Percentiles rank a stretch among this genome's conserved stretches.
Conservation (phyloP, 2,888 invertebrate genomes). For the Brachyopa scutellaris region DNA sequence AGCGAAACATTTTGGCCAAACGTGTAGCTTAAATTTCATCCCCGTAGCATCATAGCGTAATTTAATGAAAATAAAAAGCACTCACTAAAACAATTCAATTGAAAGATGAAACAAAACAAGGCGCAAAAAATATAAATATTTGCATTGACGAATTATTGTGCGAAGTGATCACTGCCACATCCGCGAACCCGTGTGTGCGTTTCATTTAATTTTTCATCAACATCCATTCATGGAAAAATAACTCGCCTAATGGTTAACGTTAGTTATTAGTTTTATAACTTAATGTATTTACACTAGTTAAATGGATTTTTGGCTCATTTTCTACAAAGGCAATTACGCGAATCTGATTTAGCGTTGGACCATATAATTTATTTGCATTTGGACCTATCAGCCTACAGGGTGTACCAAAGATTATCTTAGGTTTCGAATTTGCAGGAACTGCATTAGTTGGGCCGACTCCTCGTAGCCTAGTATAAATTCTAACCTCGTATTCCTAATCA, state of each 20-base stretch:
- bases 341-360: slow-evolving; percentile 20
- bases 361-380: slow-evolving; percentile 31
- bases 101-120: slow-evolving; percentile 33
- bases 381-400: neutral
- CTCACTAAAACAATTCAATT: slow-evolving; percentile 47
- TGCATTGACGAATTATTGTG: slow-evolving; percentile 44
- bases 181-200: slow-evolving; percentile 6
- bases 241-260: slow-evolving; percentile 56
- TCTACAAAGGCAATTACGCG: slow-evolving; percentile 13
- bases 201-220: slow-evolving; percentile 49
- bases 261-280: slow-evolving; percentile 66
- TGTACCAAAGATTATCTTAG: too few species aligned
- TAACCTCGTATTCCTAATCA: too few species aligned
- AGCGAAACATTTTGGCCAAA: slow-evolving; percentile 33
- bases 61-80: slow-evolving; percentile 30
- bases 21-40: slow-evolving; percentile 27
- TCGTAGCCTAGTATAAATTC: too few species aligned
- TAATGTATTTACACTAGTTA: slow-evolving; percentile 46
- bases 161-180: slow-evolving; percentile 41
- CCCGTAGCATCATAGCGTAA: slow-evolving; percentile 8
- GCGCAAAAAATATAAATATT: slow-evolving; percentile 46
- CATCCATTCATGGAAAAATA: slow-evolving; percentile 44
- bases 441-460: too few species aligned
- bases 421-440: too few species aligned
- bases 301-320: slow-evolving; percentile 30